Conservation (phyloP, 2,797 vertebrate genomes). For the Sorex maritimensis region DNA sequence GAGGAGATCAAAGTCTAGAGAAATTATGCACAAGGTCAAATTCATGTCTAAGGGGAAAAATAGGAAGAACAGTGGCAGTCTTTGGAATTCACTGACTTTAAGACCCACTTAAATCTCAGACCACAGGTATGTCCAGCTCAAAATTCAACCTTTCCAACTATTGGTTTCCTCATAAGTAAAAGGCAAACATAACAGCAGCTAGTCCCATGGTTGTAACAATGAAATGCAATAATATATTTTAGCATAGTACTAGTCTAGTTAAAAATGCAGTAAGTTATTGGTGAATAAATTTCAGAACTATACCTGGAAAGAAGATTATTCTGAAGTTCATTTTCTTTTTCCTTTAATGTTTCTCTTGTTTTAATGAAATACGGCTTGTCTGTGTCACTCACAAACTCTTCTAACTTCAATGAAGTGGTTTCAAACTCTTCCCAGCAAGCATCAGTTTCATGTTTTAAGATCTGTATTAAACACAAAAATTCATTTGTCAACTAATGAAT, state of each 20-base stretch:
- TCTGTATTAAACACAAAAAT: slow-evolving; percentile 87
- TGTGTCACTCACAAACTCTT: slow-evolving; percentile 85
- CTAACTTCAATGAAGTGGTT: slow-evolving; percentile 88
- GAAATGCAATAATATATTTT: slow-evolving; percentile 5
- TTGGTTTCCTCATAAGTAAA: slow-evolving; percentile 36
- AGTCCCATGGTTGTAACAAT: not conserved
- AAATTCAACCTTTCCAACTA: not conserved
- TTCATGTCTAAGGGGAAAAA: not conserved
- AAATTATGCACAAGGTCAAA: not conserved
- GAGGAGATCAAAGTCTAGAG: not conserved
- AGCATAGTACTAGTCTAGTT: not conserved
- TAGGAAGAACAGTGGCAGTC: not conserved
- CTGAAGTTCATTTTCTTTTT: slow-evolving; percentile 92
- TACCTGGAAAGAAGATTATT: slow-evolving; percentile 92
- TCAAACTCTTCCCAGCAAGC: slow-evolving; percentile 92
- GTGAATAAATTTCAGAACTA: slow-evolving; percentile 53
- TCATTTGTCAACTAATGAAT: slow-evolving; percentile 34
- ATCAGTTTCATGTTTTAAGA: slow-evolving; percentile 91
- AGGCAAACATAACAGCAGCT: not conserved
- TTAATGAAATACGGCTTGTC: slow-evolving; percentile 88
- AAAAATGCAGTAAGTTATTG: not conserved
- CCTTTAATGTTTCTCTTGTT: slow-evolving; percentile 89
- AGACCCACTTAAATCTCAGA: not conserved
- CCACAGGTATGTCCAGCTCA: too few species aligned
- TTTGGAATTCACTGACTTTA: not conserved